Percentiles rank a stretch among this genome's conserved stretches.
Conservation (phyloP, 2,888 invertebrate genomes). For the Peribatodes rhomboidaria region DNA sequence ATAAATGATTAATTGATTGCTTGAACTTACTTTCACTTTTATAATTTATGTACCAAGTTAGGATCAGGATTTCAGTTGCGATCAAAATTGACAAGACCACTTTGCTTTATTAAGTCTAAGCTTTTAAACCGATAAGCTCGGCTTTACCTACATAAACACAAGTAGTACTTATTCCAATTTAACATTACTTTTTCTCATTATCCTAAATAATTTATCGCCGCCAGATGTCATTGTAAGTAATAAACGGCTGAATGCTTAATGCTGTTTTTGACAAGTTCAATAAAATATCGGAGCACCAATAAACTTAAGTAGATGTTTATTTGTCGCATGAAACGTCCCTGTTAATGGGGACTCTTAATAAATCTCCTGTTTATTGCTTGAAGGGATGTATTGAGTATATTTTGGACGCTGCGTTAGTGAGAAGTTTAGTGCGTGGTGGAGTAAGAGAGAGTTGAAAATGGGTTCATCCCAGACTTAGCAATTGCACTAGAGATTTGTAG, state of each 20-base stretch:
- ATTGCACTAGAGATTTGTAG: no score
- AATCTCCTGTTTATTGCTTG: constrained; percentile 44
- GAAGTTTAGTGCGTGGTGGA: neutral
- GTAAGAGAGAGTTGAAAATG: neutral
- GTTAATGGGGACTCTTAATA: constrained; percentile 41
- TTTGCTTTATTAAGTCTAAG: no score
- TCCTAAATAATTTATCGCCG: constrained; percentile 38
- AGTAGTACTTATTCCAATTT: no score
- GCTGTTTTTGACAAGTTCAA: constrained; percentile 41
- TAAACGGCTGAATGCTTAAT: constrained; percentile 39
- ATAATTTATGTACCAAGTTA: no score
- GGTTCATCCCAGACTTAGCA: neutral
- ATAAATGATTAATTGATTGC: no score
- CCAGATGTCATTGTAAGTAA: constrained; percentile 40
- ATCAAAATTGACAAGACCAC: no score
- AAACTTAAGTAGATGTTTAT: constrained; percentile 50
- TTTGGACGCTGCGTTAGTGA: neutral
- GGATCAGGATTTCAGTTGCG: no score
- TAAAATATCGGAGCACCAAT: constrained; percentile 49
- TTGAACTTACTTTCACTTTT: no score
- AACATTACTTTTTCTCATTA: constrained; percentile 11
- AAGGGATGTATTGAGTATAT: constrained; percentile 33
- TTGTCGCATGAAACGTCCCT: constrained; percentile 43
- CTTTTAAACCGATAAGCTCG: no score
- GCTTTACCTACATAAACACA: no score